These are phyloP conservation scores for Diaphora mendica DNA, from an alignment of 2,888 invertebrate genomes.

Conservation along the genomic window DNA sequence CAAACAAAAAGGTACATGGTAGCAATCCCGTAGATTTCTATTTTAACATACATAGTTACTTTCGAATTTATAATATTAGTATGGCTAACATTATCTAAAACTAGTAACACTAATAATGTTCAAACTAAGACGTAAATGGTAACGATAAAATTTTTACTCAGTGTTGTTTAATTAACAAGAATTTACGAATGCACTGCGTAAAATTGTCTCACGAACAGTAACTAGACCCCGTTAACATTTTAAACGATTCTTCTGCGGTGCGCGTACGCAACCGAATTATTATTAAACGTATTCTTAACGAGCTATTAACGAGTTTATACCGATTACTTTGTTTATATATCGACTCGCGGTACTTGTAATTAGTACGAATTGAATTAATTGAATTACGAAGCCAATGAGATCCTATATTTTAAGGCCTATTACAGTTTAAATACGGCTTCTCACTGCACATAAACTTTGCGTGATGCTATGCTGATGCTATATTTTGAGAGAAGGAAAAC, in stretches of 20 bases:
- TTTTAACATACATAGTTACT: too few relatives aligned
- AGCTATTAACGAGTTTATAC: conserved; percentile 31
- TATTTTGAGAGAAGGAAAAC: not conserved
- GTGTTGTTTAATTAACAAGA: not conserved
- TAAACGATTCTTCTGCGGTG: conserved; percentile 13
- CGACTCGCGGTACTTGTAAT: conserved; percentile 50
- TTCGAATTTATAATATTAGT: too few relatives aligned
- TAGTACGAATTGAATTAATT: conserved; percentile 59
- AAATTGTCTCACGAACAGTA: conserved; percentile 9
- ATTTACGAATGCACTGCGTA: not conserved
- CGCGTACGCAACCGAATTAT: conserved; percentile 16
- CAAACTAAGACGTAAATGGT: not conserved
- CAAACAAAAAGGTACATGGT: too few relatives aligned
- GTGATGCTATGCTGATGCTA: not conserved
- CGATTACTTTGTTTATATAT: conserved; percentile 51
- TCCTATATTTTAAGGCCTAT: conserved; percentile 38
- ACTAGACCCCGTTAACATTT: conserved; percentile 14
- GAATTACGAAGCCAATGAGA: conserved; percentile 31
- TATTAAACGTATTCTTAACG: conserved; percentile 25
- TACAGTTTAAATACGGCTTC: not conserved
- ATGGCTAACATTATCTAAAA: too few relatives aligned
- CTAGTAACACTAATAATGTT: not conserved
- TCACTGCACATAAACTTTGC: not conserved
- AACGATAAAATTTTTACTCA: not conserved
- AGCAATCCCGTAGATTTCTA: too few relatives aligned